phyloP scores from a whole-genome alignment of 2,797 vertebrate species.

The Liasis olivaceus region DNA sequence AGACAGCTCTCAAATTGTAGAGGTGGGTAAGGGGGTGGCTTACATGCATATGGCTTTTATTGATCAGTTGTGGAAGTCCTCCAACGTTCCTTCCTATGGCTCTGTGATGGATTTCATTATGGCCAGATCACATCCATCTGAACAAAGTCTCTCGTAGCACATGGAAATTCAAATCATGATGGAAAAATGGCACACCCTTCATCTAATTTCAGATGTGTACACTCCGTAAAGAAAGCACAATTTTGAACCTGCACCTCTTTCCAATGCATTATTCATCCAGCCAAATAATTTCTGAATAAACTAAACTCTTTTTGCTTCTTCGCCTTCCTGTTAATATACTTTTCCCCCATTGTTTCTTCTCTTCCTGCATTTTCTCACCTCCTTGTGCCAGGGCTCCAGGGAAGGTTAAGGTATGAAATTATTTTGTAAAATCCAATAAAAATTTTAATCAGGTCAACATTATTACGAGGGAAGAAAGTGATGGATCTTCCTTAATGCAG shows the following conservation, averaged over 20 bases:
- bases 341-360: constrained; percentile 25
- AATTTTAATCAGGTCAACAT: constrained; percentile 83
- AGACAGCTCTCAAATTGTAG: too few species aligned
- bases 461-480: constrained; percentile 75
- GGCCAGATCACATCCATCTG: neutral
- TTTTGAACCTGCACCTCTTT: constrained; percentile 6
- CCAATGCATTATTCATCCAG: constrained; percentile 54
- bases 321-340: constrained; percentile 50
- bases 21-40: too few species aligned
- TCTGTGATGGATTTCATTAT: neutral
- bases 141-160: neutral
- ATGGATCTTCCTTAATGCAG: constrained; percentile 66
- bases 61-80: too few species aligned
- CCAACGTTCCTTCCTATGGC: too few species aligned
- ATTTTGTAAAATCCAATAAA: constrained; percentile 83
- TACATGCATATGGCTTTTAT: too few species aligned
- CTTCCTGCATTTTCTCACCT: neutral
- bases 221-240: neutral
- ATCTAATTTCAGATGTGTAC: neutral
- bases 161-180: neutral
- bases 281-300: constrained; percentile 33
- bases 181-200: neutral
- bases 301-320: constrained; percentile 57
- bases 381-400: constrained; percentile 54
- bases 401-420: constrained; percentile 69